Base-by-base conservation (phyloP, 2,797 vertebrate species). In the Halcyon badia region DNA sequence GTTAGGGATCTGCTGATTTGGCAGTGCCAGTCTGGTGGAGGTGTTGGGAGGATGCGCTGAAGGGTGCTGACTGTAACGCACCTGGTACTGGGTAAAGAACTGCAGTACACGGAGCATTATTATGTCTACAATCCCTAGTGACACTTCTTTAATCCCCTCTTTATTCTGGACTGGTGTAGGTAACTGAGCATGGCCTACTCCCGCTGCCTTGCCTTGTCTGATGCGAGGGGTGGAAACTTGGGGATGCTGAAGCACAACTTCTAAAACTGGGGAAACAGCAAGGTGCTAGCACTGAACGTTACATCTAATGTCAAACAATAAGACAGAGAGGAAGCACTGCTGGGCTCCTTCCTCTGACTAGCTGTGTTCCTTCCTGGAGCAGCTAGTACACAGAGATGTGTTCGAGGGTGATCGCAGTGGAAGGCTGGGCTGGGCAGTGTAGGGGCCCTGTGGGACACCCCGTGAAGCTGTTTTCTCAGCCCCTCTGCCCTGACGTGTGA, bases 371-470 rank as follows among this genome's bases (percentile, higher is more conserved):
- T 58, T 48, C 37, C 18, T 44, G 24, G 5, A 5, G 56, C 44
- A 60, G 28, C 24, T 17, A 3, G 18, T 14, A 11, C 1, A 20
- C 3, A 16, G 44, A 14, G 39, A 3, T 18, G n/a, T 18, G 8
- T 12, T 35, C 1, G 0, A 15, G 35, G 30, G 15, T 0, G 2
- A 46, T 3, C n/a, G 41, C 17, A n/a, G 42, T n/a, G 1, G 8
- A 31, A 16, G 37, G 26, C 1, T 37, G 48, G 44, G 24, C 42
- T 46, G 60, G 58, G 48, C 35, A 28, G 13, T 0, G 0, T 33
- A 33, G 33, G 26, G 25, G 30, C 21, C 33, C 56, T 1, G 2
- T 4, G 16, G 35, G 17, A 37, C 69, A 30, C 46, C 21, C 39
- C 0, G 1, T 39, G 42, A 69, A 48, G 42, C 39, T 0, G 0